Percentiles rank a stretch among this genome's conserved stretches.
Evolutionary conservation across 1,140 invertebrate genomes (phyloP).

Genomic region (Halyomorpha halys): DNA sequence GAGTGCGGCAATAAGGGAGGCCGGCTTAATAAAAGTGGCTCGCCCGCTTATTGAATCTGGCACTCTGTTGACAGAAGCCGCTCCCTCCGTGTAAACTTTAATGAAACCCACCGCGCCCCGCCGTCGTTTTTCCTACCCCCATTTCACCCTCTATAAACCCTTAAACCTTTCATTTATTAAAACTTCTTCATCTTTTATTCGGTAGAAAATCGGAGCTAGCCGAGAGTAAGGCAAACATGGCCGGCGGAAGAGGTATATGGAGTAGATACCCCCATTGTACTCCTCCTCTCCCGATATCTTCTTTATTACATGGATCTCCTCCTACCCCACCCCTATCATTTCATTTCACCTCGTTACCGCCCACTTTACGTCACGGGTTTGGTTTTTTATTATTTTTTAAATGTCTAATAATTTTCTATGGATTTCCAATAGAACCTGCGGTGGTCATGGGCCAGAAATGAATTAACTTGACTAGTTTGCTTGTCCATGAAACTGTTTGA

Average conservation of each 20-base stretch:
- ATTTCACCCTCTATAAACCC: constrained; percentile 29
- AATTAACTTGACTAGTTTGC: too few relatives aligned
- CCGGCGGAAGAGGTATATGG: constrained; percentile 23
- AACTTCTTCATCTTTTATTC: constrained; percentile 39
- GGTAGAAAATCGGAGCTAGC: constrained; percentile 36
- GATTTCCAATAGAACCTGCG: too few relatives aligned
- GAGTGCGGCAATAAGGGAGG: constrained; percentile 26
- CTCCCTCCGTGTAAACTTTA: constrained; percentile 30
- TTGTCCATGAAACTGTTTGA: too few relatives aligned
- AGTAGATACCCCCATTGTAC: constrained; percentile 15
- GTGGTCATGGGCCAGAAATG: too few relatives aligned
- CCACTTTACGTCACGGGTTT: too few relatives aligned
- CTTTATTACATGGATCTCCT: constrained; percentile 9
- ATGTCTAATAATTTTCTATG: too few relatives aligned
- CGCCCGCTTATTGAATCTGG: constrained; percentile 31
- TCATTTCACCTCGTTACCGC: not conserved
- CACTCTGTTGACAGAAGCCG: constrained; percentile 26
- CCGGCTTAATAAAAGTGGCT: constrained; percentile 26
- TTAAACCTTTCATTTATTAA: constrained; percentile 36
- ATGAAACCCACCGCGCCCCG: constrained; percentile 28
- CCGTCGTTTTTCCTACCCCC: constrained; percentile 27
- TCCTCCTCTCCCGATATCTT: constrained; percentile 4
- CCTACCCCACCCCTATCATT: not conserved
- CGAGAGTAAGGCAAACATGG: constrained; percentile 36
- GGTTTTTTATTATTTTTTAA: too few relatives aligned